Evolutionary conservation across 2,113 vertebrate genomes (phyloP).

Genomic region (Pleuronectes platessa): DNA sequence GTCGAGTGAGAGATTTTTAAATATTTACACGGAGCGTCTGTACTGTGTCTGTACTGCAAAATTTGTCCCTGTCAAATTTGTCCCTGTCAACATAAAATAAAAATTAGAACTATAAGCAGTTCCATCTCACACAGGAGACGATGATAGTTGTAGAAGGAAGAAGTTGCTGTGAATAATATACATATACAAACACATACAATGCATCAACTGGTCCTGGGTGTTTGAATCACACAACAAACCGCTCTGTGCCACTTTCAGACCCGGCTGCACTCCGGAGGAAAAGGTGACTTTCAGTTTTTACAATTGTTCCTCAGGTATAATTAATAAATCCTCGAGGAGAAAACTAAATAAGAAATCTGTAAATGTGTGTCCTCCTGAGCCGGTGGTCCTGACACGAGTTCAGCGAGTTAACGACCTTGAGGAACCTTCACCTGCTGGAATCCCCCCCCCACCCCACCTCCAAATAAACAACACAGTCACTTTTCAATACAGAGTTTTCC

Average conservation of each 20-base stretch:
- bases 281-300: not conserved
- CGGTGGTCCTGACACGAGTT: conserved; percentile 35
- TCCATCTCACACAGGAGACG: conserved; percentile 22
- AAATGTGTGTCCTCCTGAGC: conserved; percentile 20
- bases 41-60: not conserved
- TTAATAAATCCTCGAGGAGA: not conserved
- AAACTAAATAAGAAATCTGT: not conserved
- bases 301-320: conserved; percentile 57
- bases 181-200: conserved; percentile 34
- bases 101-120: conserved; percentile 7
- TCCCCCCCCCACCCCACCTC: conserved; percentile 7
- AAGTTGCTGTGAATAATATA: conserved; percentile 57
- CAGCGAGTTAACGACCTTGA: not conserved
- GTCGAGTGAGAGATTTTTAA: conserved; percentile 8
- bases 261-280: not conserved
- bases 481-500: conserved; percentile 29
- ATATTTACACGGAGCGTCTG: conserved; percentile 19
- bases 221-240: too few relatives aligned
- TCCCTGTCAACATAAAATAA: conserved; percentile 6
- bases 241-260: not conserved
- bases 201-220: not conserved
- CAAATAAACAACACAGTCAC: conserved; percentile 7
- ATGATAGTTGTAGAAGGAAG: conserved; percentile 16
- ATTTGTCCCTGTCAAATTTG: not conserved
- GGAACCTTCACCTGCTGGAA: not conserved